Conservation (phyloP, 2,113 vertebrate genomes). For the Calyptommatus sinebrachiatus region DNA sequence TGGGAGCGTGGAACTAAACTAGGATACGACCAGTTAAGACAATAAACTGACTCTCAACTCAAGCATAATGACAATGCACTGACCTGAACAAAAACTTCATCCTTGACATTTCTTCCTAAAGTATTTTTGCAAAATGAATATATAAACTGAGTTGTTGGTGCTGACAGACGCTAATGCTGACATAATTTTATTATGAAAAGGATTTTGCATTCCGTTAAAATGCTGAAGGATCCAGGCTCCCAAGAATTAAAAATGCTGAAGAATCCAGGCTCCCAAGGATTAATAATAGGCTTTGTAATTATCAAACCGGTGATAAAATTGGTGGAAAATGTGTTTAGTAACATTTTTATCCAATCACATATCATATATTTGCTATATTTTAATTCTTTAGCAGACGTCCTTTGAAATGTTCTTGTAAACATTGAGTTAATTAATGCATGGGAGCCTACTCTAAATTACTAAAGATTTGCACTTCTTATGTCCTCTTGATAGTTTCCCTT, state of each 20-base stretch:
- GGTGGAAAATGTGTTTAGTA: background rate
- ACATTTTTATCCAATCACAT: background rate
- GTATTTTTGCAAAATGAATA: background rate
- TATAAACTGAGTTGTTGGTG: background rate
- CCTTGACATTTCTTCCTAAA: background rate
- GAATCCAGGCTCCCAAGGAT: background rate
- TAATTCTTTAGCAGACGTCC: background rate
- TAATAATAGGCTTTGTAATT: background rate
- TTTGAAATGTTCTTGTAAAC: background rate
- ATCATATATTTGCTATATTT: background rate
- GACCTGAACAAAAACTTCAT: slow-evolving; percentile 9
- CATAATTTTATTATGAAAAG: background rate
- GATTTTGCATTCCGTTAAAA: background rate
- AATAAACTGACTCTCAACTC: background rate
- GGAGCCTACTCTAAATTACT: background rate
- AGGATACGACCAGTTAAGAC: background rate
- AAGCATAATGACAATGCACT: slow-evolving; percentile 1
- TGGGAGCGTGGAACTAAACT: no score
- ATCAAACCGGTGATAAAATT: background rate
- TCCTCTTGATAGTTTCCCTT: background rate
- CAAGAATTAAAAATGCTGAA: background rate
- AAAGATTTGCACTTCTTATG: background rate
- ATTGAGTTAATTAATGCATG: background rate
- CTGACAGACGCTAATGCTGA: background rate
- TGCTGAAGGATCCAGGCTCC: background rate